These are phyloP conservation scores for Tautogolabrus adspersus DNA, from an alignment of 2,113 vertebrate species.

Conservation along the genomic window DNA sequence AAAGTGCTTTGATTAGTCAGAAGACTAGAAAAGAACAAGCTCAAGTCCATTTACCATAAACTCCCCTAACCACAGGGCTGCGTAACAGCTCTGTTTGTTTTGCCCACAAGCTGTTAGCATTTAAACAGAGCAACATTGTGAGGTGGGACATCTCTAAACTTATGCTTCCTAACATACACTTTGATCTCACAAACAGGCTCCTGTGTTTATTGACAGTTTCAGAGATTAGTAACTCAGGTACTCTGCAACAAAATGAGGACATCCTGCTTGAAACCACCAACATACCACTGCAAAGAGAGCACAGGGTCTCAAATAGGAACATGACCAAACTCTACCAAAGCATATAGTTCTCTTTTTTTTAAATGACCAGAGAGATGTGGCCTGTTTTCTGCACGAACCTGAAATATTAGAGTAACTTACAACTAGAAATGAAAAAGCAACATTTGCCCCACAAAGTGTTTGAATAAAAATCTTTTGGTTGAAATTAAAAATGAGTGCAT, in stretches of 20 bases:
- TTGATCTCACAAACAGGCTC: background rate
- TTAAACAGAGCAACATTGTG: background rate
- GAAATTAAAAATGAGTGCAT: no score
- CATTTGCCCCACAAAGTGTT: background rate
- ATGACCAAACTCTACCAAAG: background rate
- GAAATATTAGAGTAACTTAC: background rate
- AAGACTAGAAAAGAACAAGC: no score
- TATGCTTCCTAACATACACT: background rate
- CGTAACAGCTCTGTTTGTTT: no score
- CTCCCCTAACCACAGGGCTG: background rate
- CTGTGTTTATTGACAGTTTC: background rate
- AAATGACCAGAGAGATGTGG: background rate
- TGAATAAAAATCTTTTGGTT: no score
- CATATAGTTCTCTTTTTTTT: background rate
- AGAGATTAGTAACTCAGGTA: background rate
- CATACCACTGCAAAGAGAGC: background rate
- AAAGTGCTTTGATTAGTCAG: no score
- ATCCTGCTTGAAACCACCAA: slow-evolving; percentile 11
- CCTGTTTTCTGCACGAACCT: background rate
- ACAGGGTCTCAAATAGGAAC: background rate
- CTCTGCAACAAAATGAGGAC: background rate
- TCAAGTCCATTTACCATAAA: no score
- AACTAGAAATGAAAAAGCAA: background rate
- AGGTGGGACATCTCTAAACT: background rate
- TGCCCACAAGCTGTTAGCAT: background rate